These are phyloP conservation scores for Labeo catla DNA, from an alignment of 2,113 vertebrate species.

Conservation along the genomic window DNA sequence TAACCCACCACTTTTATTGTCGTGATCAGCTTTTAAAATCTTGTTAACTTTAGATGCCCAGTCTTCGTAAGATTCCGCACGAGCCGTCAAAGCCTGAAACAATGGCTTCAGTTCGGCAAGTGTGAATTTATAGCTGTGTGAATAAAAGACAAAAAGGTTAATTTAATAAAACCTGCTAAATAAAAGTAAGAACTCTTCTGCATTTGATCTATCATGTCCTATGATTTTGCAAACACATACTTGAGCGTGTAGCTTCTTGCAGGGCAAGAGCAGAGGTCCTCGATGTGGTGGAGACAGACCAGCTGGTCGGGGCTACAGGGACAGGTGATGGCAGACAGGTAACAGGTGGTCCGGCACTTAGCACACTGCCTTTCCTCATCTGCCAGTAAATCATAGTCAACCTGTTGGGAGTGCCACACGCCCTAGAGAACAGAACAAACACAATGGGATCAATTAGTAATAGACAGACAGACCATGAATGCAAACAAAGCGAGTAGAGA, in stretches of 20 bases:
- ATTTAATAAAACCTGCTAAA: neutral
- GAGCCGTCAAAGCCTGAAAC: constrained; percentile 82
- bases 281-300: constrained; percentile 88
- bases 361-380: constrained; percentile 94
- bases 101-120: constrained; percentile 87
- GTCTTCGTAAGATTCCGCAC: constrained; percentile 87
- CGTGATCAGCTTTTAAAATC: constrained; percentile 85
- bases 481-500: constrained; percentile 18
- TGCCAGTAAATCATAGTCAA: constrained; percentile 88
- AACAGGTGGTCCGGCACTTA: constrained; percentile 96
- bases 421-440: constrained; percentile 76
- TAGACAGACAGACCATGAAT: neutral
- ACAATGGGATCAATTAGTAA: constrained; percentile 45
- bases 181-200: neutral
- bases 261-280: constrained; percentile 87
- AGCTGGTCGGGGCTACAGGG: constrained; percentile 83
- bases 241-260: constrained; percentile 82
- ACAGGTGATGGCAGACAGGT: constrained; percentile 93
- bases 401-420: constrained; percentile 81
- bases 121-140: constrained; percentile 86
- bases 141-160: neutral
- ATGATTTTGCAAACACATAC: constrained; percentile 75
- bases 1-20: constrained; percentile 85
- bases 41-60: constrained; percentile 87
- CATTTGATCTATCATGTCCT: neutral